Conservation (phyloP, 2,797 vertebrate species). For the Eidolon dupreanum region DNA sequence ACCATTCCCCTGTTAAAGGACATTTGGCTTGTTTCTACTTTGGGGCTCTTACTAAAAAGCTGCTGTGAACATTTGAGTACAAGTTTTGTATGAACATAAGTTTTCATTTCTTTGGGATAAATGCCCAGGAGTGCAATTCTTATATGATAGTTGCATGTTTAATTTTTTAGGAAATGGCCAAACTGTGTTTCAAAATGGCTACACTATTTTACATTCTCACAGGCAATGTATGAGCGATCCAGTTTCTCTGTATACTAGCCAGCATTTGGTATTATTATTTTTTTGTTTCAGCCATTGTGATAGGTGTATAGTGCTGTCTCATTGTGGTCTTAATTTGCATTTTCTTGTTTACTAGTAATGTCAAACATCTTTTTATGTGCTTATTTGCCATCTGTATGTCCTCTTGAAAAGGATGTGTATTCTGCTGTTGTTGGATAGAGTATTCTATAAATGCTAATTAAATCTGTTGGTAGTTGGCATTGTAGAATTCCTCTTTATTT, state of each 20-base stretch:
- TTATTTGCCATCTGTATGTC: not conserved
- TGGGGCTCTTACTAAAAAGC: not conserved
- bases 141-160: not conserved
- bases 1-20: not conserved
- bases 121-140: not conserved
- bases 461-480: not conserved
- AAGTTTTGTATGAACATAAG: not conserved
- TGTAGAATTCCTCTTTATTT: not conserved
- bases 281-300: slow-evolving; percentile 13
- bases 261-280: not conserved
- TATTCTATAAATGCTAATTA: not conserved
- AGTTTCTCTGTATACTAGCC: not conserved
- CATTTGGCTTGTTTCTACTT: not conserved
- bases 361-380: slow-evolving; percentile 21
- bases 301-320: not conserved
- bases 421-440: not conserved
- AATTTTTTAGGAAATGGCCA: not conserved
- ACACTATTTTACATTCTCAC: not conserved
- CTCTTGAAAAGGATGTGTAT: slow-evolving; percentile 1
- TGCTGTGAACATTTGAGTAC: not conserved
- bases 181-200: not conserved
- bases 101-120: slow-evolving; percentile 14
- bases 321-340: slow-evolving; percentile 5
- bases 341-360: not conserved
- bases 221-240: not conserved